These are phyloP conservation scores for Cherax destructor DNA, from an alignment of 1,140 invertebrate species.

Conservation along the genomic window DNA sequence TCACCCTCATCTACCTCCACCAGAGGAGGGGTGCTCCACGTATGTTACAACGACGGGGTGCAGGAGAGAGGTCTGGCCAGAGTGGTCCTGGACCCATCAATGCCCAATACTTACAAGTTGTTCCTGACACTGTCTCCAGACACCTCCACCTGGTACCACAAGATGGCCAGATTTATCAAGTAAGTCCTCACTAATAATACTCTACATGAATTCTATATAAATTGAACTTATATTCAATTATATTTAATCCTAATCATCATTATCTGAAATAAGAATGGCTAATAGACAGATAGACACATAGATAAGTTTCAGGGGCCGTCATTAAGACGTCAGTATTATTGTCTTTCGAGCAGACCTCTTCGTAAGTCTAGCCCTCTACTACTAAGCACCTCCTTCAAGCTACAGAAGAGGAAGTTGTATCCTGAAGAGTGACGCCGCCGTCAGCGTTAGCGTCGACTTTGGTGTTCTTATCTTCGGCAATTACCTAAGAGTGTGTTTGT, in stretches of 20 bases:
- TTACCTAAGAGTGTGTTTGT: background rate
- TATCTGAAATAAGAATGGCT: no score
- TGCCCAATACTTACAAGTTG: constrained; percentile 59
- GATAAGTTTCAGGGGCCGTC: no score
- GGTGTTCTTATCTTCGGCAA: background rate
- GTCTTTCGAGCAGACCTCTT: constrained; percentile 20
- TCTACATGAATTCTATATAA: no score
- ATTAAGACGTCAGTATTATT: no score
- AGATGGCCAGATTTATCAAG: constrained; percentile 58
- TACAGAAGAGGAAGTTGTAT: constrained; percentile 42
- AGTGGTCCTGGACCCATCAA: constrained; percentile 42
- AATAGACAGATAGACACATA: no score
- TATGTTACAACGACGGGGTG: constrained; percentile 29
- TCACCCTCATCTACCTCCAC: background rate
- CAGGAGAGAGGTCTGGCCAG: constrained; percentile 3
- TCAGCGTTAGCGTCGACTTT: background rate
- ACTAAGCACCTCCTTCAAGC: constrained; percentile 37
- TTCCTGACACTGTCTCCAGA: constrained; percentile 40
- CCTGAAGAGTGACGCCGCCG: constrained; percentile 31
- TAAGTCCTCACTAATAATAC: background rate
- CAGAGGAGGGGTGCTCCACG: constrained; percentile 53
- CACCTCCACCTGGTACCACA: constrained; percentile 59
- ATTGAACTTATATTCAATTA: no score
- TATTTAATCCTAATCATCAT: no score
- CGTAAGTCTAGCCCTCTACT: constrained; percentile 47